phyloP scores from a whole-genome alignment of 2,888 invertebrate genomes.

The Agriopis leucophaearia region DNA sequence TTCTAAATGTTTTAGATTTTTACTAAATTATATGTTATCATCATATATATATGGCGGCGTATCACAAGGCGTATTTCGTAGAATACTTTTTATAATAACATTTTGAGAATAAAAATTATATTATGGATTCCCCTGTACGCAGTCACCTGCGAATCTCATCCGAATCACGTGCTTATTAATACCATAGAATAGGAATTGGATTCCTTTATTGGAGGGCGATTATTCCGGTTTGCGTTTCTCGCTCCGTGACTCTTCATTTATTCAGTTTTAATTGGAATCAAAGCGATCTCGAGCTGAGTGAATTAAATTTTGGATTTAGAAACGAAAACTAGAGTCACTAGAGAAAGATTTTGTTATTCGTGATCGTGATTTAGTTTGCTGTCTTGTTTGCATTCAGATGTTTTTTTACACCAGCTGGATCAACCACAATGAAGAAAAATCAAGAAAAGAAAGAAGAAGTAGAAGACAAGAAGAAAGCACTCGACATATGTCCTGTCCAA shows the following conservation, averaged over 20 bases:
- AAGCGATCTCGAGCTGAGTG: conserved; percentile 49
- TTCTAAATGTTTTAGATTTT: too few relatives aligned
- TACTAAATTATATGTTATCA: too few relatives aligned
- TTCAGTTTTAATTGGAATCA: conserved; percentile 69
- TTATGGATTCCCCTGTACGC: conserved; percentile 47
- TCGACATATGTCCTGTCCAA: too few relatives aligned
- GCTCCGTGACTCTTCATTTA: conserved; percentile 71
- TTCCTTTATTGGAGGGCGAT: conserved; percentile 75
- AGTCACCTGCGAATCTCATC: conserved; percentile 56
- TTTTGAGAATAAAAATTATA: conserved; percentile 4
- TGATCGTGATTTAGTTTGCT: too few relatives aligned
- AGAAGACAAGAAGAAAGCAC: too few relatives aligned
- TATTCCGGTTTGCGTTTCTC: conserved; percentile 68
- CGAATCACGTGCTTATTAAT: conserved; percentile 69
- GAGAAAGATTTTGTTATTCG: not conserved
- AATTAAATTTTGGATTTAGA: conserved; percentile 39
- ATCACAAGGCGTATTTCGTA: not conserved
- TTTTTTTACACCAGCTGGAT: too few relatives aligned
- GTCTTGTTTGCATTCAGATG: too few relatives aligned
- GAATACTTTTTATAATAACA: not conserved
- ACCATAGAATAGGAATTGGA: conserved; percentile 71
- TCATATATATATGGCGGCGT: not conserved
- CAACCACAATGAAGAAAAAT: too few relatives aligned
- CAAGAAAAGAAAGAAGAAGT: too few relatives aligned
- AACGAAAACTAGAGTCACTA: conserved; percentile 6